phyloP scores from a whole-genome alignment of 2,113 vertebrate genomes.

The Tupaia tana region DNA sequence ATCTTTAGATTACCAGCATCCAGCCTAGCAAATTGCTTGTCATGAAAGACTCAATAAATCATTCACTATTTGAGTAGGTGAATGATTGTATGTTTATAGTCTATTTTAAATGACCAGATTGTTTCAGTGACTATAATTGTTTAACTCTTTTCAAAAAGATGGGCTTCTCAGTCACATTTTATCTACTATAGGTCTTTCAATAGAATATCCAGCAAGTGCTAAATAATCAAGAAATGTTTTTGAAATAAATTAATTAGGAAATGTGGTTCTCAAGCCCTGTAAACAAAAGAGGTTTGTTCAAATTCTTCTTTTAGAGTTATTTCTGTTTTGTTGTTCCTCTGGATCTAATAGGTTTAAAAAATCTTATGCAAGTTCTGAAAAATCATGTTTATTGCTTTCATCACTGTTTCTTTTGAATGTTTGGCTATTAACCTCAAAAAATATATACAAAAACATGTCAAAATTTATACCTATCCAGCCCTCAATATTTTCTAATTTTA shows the following conservation, averaged over 20 bases:
- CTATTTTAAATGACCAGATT: background rate
- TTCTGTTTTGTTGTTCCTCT: background rate
- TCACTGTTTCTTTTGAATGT: background rate
- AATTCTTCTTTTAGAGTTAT: background rate
- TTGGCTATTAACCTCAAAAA: background rate
- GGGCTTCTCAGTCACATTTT: background rate
- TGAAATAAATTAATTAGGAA: background rate
- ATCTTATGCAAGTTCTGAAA: background rate
- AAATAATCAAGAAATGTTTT: background rate
- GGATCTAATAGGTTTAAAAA: background rate
- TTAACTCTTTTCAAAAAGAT: constrained; percentile 34
- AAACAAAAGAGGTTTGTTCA: background rate
- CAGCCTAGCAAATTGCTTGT: background rate
- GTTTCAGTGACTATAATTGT: constrained; percentile 4
- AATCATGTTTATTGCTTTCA: background rate
- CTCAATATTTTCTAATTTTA: background rate
- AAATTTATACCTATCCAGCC: background rate
- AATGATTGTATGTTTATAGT: background rate
- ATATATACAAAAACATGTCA: background rate
- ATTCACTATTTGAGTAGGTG: constrained; percentile 4
- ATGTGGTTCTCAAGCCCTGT: background rate
- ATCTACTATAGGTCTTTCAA: background rate
- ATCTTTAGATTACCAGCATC: background rate
- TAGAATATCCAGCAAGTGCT: background rate
- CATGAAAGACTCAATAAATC: background rate